Base-by-base conservation (phyloP, 2,113 vertebrate genomes). In the Notechis scutatus region DNA sequence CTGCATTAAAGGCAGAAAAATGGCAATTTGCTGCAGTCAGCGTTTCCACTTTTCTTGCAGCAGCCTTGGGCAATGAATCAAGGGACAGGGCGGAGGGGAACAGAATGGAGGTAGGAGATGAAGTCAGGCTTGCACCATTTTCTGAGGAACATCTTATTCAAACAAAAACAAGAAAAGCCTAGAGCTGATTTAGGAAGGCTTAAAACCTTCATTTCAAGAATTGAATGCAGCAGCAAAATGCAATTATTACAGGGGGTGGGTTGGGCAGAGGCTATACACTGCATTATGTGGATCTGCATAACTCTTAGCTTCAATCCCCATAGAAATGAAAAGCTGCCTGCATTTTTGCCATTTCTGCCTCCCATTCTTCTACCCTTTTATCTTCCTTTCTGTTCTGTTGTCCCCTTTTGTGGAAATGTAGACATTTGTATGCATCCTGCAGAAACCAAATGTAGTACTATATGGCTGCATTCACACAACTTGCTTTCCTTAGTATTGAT, bases 101-200 rank as follows among this genome's bases (percentile, higher is more conserved):
- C 4, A 59, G 34, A 52, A 47, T 52, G 47, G 47, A 56, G 59
- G 26, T 34, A 34, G 92, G 69, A 4, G 42, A 90, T 42, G 92
- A 61, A 90, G 52, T 93, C 69, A 86, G 55, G 42, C 61, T 92
- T 90, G 92, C 92, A 90, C 74, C 88, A 90, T 93, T 93, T 89
- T 59, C 69, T 39, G 7, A 39, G 7, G 24, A 88, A 23, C 74
- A 81, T 2, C n/a, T 47, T 12, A 24, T 47, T 47, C 54, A 24
- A 12, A 42, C 88, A 85, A 57, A 42, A 23, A 24, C 10, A n/a
- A 57, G 42, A 26, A 64, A 52, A 87, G 50, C 7, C 6, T 4
- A 45, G n/a, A 47, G 26, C 50, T 59, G 24, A 15, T 21, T 55
- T 54, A 20, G 24, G 26, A 55, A 81, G 29, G 39, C n/a, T 29